Evolutionary conservation across 1,140 invertebrate species (phyloP).

Genomic region (Orius insidiosus): DNA sequence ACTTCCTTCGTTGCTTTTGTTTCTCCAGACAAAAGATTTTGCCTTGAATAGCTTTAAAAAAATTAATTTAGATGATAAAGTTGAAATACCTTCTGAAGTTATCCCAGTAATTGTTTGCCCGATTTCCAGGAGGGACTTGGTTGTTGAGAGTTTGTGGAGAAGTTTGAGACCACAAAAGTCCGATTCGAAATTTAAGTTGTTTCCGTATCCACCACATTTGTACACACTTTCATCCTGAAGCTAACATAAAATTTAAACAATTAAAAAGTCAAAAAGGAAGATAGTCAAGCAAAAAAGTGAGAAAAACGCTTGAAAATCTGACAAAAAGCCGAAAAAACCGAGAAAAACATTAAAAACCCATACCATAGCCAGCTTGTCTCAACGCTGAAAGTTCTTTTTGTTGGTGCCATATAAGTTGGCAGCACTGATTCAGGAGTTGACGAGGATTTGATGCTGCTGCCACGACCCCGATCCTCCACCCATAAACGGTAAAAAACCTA

Average conservation of each 20-base stretch:
- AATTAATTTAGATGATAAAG: neutral
- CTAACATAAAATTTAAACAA: slow-evolving; percentile 17
- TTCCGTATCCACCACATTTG: slow-evolving; percentile 16
- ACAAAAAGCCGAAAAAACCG: no score
- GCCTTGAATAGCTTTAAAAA: slow-evolving; percentile 19
- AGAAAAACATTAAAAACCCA: no score
- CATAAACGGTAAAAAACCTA: slow-evolving; percentile 17
- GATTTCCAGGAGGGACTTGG: slow-evolving; percentile 68
- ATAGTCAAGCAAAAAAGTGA: no score
- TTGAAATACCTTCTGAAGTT: slow-evolving; percentile 61
- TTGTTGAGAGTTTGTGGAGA: slow-evolving; percentile 46
- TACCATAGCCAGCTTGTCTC: slow-evolving; percentile 24
- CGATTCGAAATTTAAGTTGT: slow-evolving; percentile 19
- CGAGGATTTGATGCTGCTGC: slow-evolving; percentile 34
- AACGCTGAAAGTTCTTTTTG: slow-evolving; percentile 37
- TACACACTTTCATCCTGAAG: slow-evolving; percentile 23
- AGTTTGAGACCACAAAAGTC: slow-evolving; percentile 16
- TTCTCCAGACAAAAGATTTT: slow-evolving; percentile 18
- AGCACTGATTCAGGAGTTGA: slow-evolving; percentile 42
- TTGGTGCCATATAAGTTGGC: slow-evolving; percentile 40
- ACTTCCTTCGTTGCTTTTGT: slow-evolving; percentile 19
- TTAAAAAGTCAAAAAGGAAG: no score
- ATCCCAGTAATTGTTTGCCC: slow-evolving; percentile 83
- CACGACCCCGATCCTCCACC: slow-evolving; percentile 9
- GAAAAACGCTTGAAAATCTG: no score